Percentiles rank a stretch among this genome's conserved stretches.
Evolutionary conservation across 2,888 invertebrate genomes (phyloP).

Genomic region (Philaethria dido): DNA sequence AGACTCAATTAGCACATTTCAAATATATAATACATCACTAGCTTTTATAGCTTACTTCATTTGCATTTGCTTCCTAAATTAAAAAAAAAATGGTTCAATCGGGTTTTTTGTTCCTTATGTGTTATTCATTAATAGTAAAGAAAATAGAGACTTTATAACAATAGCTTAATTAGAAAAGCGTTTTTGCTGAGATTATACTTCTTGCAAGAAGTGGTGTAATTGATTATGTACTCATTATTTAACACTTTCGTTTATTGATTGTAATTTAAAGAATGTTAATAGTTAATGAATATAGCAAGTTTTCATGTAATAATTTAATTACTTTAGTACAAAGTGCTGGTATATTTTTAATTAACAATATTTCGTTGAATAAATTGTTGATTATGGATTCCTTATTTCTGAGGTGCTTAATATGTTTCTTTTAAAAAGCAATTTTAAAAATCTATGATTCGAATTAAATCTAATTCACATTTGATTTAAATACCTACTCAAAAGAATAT

Average conservation of each 20-base stretch:
- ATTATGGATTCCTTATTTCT: too few relatives aligned
- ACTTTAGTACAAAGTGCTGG: neutral
- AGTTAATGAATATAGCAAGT: neutral
- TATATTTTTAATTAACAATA: neutral
- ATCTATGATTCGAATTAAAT: too few relatives aligned
- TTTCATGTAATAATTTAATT: neutral
- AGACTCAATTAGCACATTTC: too few relatives aligned
- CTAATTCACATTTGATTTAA: too few relatives aligned
- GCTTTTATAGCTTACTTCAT: too few relatives aligned
- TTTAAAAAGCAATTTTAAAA: too few relatives aligned
- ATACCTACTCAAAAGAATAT: too few relatives aligned
- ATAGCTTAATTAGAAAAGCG: constrained; percentile 6
- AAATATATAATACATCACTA: too few relatives aligned
- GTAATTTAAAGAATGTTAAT: neutral
- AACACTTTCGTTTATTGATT: constrained; percentile 24
- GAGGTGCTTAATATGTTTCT: too few relatives aligned
- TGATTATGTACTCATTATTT: constrained; percentile 33
- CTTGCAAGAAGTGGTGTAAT: constrained; percentile 13
- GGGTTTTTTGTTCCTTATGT: neutral
- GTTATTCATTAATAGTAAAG: neutral
- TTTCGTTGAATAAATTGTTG: neutral
- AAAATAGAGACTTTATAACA: neutral
- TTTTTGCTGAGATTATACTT: constrained; percentile 20
- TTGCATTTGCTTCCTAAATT: too few relatives aligned
- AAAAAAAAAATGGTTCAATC: too few relatives aligned